A percentile compares a stretch with the other conserved stretches of the same genome.
Evolutionary conservation across 2,888 invertebrate species (phyloP).

Genomic region (Mycalesis mineus): DNA sequence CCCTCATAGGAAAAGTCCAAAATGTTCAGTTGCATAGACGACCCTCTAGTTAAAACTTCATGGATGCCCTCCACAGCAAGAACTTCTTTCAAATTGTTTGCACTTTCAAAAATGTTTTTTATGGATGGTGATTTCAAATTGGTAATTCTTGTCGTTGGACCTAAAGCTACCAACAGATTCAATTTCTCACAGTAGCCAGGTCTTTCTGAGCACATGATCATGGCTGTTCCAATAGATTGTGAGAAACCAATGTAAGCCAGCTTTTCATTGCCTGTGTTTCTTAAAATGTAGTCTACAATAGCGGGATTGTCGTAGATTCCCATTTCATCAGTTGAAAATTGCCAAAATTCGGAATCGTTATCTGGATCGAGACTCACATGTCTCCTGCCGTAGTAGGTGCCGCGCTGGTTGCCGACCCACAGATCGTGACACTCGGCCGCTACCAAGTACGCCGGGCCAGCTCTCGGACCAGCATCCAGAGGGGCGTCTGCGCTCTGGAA

Average conservation of each 20-base stretch:
- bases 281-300: slow-evolving; percentile 50
- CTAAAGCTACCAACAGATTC: slow-evolving; percentile 78
- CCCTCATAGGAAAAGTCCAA: too few species aligned
- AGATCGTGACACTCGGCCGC: slow-evolving; percentile 42
- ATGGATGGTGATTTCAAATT: too few species aligned
- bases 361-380: slow-evolving; percentile 62
- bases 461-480: slow-evolving; percentile 51
- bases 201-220: slow-evolving; percentile 80
- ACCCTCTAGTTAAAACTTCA: too few species aligned
- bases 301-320: slow-evolving; percentile 87
- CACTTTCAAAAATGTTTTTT: too few species aligned
- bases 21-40: too few species aligned
- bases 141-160: too few species aligned
- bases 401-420: slow-evolving; percentile 51
- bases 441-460: slow-evolving; percentile 40
- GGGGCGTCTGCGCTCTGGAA: slow-evolving; percentile 54
- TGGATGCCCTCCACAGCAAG: too few species aligned
- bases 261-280: slow-evolving; percentile 40
- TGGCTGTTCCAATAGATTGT: slow-evolving; percentile 82
- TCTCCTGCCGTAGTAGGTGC: slow-evolving; percentile 69
- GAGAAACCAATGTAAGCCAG: slow-evolving; percentile 84
- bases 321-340: slow-evolving; percentile 82
- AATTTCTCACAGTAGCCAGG: slow-evolving; percentile 83
- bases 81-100: too few species aligned
- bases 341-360: slow-evolving; percentile 66